Percentiles rank a stretch among this genome's conserved stretches.
These are phyloP conservation scores for Spodoptera frugiperda DNA, from an alignment of 1,140 invertebrate species.

Conservation along the genomic window DNA sequence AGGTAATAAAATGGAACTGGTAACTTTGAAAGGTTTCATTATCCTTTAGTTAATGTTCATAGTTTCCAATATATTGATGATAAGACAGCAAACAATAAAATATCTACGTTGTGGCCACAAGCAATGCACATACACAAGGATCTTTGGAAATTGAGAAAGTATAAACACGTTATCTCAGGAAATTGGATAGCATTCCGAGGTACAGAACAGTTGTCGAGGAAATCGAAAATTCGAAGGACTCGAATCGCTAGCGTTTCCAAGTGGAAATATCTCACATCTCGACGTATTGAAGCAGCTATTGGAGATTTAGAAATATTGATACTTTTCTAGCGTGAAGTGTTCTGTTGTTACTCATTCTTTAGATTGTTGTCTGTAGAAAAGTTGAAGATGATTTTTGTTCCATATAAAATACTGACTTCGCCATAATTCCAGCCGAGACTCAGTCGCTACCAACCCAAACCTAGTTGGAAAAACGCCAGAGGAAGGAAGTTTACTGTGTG, in stretches of 20 bases:
- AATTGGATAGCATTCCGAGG: constrained; percentile 57
- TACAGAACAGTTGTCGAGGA: constrained; percentile 47
- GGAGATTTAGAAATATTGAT: neutral
- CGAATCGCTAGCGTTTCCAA: constrained; percentile 25
- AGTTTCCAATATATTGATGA: neutral
- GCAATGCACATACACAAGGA: neutral
- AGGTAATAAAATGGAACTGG: neutral
- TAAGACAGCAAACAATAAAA: neutral
- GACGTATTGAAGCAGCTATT: constrained; percentile 2
- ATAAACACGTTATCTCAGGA: constrained; percentile 56
- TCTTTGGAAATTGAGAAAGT: constrained; percentile 53
- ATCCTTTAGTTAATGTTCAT: neutral
- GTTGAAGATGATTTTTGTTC: no score
- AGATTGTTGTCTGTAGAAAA: no score
- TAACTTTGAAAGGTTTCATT: constrained; percentile 6
- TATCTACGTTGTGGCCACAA: constrained; percentile 25
- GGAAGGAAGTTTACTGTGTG: no score
- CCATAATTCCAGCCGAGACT: no score
- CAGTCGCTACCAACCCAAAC: no score
- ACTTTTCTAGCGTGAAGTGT: neutral
- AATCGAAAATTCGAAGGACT: constrained; percentile 54
- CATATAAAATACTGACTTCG: no score
- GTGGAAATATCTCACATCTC: constrained; percentile 5
- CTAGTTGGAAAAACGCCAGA: no score
- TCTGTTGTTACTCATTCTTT: neutral